Percentiles rank a stretch among this genome's conserved stretches.
Conservation (phyloP, 2,888 invertebrate species). For the Volucella bombylans region DNA sequence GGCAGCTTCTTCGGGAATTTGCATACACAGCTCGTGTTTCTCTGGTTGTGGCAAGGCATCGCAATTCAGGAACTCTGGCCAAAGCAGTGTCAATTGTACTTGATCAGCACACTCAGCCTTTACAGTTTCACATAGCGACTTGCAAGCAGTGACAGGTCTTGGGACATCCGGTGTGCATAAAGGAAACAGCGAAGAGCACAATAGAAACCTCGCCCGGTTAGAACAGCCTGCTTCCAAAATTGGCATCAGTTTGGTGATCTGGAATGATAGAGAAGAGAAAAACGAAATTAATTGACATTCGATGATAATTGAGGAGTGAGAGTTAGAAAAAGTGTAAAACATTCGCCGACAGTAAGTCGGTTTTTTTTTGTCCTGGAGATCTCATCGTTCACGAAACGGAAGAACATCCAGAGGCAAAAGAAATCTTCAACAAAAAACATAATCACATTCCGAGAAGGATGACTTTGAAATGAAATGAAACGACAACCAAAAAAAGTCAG, state of each 20-base stretch:
- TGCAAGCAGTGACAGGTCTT: constrained; percentile 92
- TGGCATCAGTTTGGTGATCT: constrained; percentile 88
- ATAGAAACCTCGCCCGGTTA: constrained; percentile 90
- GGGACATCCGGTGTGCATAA: constrained; percentile 94
- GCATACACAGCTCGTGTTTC: constrained; percentile 89
- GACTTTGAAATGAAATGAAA: constrained; percentile 41
- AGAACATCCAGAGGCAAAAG: constrained; percentile 12
- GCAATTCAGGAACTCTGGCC: constrained; percentile 91
- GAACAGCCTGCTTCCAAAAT: constrained; percentile 92
- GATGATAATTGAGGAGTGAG: constrained; percentile 48
- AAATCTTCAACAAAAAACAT: constrained; percentile 24
- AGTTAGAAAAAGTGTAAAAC: constrained; percentile 18
- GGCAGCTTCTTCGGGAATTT: constrained; percentile 83
- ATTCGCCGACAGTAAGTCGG: constrained; percentile 25
- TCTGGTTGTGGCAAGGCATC: constrained; percentile 89
- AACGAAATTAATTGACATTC: constrained; percentile 60
- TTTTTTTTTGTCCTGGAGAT: constrained; percentile 6
- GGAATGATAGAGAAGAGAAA: constrained; percentile 81
- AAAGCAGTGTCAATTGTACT: constrained; percentile 86
- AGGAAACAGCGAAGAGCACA: constrained; percentile 95
- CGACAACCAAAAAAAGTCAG: constrained; percentile 18
- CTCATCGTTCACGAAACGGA: constrained; percentile 38
- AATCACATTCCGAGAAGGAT: constrained; percentile 58
- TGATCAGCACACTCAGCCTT: constrained; percentile 86
- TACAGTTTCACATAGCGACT: constrained; percentile 92